Percentiles rank a stretch among this genome's conserved stretches.
Evolutionary conservation across 2,113 vertebrate species (phyloP).

Genomic region (Rhodinocichla rosea): DNA sequence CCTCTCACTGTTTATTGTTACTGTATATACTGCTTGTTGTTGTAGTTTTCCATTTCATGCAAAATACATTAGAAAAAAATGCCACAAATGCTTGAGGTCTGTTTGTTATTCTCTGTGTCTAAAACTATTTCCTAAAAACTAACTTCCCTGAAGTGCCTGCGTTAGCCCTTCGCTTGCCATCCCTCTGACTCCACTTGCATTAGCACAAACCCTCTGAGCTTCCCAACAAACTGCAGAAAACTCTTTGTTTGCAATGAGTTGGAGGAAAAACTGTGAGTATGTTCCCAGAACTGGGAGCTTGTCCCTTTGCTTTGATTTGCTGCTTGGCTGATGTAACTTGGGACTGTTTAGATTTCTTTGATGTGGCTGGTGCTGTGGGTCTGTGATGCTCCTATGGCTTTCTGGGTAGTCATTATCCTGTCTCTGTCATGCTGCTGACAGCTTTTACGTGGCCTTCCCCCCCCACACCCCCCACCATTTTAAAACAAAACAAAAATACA

Average conservation of each 20-base stretch:
- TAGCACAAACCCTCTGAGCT: neutral
- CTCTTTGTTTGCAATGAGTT: neutral
- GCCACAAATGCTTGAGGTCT: neutral
- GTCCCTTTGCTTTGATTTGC: neutral
- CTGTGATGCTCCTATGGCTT: neutral
- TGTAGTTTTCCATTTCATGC: constrained; percentile 3
- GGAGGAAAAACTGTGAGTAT: neutral
- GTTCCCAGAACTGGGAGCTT: neutral
- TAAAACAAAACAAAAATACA: neutral
- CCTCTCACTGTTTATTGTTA: neutral
- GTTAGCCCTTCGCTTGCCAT: neutral
- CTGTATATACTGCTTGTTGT: neutral
- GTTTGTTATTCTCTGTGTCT: neutral
- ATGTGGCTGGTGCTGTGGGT: neutral
- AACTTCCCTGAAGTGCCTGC: neutral
- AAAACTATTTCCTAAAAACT: neutral
- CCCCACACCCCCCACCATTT: neutral
- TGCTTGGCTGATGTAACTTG: neutral
- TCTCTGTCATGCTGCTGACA: neutral
- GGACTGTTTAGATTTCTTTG: neutral
- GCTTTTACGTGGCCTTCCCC: neutral
- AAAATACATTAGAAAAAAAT: neutral
- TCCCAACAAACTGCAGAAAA: neutral
- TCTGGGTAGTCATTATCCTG: neutral
- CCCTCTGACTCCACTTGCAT: neutral